Evolutionary conservation across 2,797 vertebrate genomes (phyloP).

Genomic region (Hippopotamyrus pictus): DNA sequence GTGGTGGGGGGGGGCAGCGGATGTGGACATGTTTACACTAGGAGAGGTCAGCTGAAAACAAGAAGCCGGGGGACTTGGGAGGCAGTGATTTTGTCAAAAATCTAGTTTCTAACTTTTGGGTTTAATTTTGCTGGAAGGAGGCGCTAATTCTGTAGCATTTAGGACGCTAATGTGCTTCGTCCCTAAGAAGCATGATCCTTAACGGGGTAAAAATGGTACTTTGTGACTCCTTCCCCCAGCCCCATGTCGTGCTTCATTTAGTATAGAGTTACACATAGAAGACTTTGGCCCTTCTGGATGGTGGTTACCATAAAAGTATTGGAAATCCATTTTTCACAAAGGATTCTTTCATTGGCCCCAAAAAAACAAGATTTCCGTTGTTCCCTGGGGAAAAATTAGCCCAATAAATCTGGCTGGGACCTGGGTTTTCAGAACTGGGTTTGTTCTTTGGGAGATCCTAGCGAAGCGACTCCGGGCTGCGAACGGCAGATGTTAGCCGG

Average conservation of each 20-base stretch:
- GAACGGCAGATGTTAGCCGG: neutral
- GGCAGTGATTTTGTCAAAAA: neutral
- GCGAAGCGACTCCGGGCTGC: neutral
- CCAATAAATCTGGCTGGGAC: neutral
- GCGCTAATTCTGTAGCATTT: constrained; percentile 13
- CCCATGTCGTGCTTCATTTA: neutral
- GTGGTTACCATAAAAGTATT: neutral
- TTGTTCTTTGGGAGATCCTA: neutral
- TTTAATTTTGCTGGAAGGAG: constrained; percentile 25
- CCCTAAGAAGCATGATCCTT: neutral
- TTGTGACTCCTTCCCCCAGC: neutral
- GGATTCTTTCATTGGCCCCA: neutral
- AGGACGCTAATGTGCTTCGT: constrained; percentile 5
- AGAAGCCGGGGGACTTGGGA: constrained; percentile 31
- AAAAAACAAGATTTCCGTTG: constrained; percentile 4
- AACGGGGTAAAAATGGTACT: neutral
- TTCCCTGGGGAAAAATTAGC: neutral
- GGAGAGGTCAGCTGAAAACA: constrained; percentile 48
- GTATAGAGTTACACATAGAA: neutral
- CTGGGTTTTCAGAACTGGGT: neutral
- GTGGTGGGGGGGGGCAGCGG: neutral
- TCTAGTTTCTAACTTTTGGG: neutral
- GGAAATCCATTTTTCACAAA: neutral
- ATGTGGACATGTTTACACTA: constrained; percentile 41
- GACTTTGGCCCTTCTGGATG: neutral